Conservation (phyloP, 1,140 invertebrate species). For the Apis cerana region DNA sequence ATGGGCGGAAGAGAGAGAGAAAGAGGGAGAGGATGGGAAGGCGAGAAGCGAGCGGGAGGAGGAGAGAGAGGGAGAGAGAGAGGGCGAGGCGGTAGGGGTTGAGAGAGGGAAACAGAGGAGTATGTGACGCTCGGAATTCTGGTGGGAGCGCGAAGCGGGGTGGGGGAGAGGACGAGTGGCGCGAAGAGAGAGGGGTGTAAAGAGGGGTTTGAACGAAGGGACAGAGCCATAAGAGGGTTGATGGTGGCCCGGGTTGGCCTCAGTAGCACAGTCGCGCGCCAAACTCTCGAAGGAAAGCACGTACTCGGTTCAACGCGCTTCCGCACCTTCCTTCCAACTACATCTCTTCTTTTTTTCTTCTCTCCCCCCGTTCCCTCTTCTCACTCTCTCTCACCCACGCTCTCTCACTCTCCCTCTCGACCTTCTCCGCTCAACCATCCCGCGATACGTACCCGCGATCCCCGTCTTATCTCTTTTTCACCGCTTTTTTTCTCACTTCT, state of each 20-base stretch:
- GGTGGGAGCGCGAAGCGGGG: conserved; percentile 51
- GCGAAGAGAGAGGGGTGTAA: conserved; percentile 53
- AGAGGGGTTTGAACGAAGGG: conserved; percentile 70
- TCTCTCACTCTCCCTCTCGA: neutral
- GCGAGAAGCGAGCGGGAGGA: conserved; percentile 12
- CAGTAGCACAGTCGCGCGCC: conserved; percentile 79
- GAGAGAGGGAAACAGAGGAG: conserved; percentile 58
- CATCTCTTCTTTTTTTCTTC: neutral
- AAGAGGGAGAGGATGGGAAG: neutral
- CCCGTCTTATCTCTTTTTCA: neutral
- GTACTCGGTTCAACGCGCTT: conserved; percentile 58
- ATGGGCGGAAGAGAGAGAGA: conserved; percentile 8
- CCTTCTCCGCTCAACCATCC: neutral
- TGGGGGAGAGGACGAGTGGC: conserved; percentile 42
- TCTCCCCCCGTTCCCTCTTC: neutral
- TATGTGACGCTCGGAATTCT: conserved; percentile 53
- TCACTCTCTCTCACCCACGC: neutral
- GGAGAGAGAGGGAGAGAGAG: conserved; percentile 22
- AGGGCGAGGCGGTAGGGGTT: conserved; percentile 30
- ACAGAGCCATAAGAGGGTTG: conserved; percentile 78
- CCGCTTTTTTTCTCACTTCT: no score
- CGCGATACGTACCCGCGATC: neutral
- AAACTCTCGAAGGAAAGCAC: conserved; percentile 75
- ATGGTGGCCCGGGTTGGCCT: conserved; percentile 76
- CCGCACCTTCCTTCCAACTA: conserved; percentile 41